Evolutionary conservation across 2,113 vertebrate genomes (phyloP), one percentile per base, ranked within the genome.

Genomic region (Otus sunia): DNA sequence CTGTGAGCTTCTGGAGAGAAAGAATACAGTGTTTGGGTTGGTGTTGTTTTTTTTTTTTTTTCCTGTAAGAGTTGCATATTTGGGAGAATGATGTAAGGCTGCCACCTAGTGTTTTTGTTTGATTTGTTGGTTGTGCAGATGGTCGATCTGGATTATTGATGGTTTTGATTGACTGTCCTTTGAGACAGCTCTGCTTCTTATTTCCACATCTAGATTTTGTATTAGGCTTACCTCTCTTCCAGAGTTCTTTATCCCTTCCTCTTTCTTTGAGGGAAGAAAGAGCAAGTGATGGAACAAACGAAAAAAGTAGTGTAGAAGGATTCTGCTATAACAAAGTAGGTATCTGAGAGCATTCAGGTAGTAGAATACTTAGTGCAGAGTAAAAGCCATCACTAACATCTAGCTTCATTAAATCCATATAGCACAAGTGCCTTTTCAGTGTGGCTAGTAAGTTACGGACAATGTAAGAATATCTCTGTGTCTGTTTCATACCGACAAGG

Each of bases 31-130:
- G 15, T 23, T 19, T 21, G 30, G 19, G 11, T 45, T 45, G 43
- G 7, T 18, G 18, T 43, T 43, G 41, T 16, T 36, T 36, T 72
- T 22, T 39, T 3, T 59, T 8, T 26, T 34, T 47, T 27, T 11
- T 16, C 1, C 6, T 6, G 18, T 10, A 25, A 6, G 32, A 58
- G 15, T 26, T 55, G 18, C 6, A 6, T 6, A 1, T 53, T 64
- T 77, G 15, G 41, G 25, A 52, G 30, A n/a, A 10, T 71, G 76
- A 53, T 82, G 41, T 74, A 41, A 96, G 80, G 69, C 84, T 91
- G 96, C 96, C 97, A 95, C 41, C 96, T 95, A 78, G 83, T 92
- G 96, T 58, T 41, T 53, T 15, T 76, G 0, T 85, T 3, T 1
- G 1, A 11, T 60, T 43, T 32, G 30, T 32, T 52, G 37, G 5